Percentiles rank a stretch among this genome's conserved stretches.
phyloP scores from a whole-genome alignment of 2,888 invertebrate species.

The Prosopocoilus inquinatus region DNA sequence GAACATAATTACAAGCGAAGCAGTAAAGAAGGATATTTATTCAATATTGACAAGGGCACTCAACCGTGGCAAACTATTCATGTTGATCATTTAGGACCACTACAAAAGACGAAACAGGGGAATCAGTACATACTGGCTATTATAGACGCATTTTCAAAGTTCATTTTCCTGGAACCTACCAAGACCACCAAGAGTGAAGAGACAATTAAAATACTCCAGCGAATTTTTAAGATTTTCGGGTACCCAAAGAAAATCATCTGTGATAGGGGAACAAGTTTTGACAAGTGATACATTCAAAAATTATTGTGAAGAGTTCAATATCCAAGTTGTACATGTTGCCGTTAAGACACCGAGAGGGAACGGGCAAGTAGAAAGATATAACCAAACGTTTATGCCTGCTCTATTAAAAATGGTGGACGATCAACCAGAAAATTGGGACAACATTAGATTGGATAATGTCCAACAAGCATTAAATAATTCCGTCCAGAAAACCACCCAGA shows the following conservation, averaged over 20 bases:
- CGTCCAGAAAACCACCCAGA: conserved; percentile 24
- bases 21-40: conserved; percentile 15
- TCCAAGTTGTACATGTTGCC: conserved; percentile 27
- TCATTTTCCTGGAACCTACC: conserved; percentile 33
- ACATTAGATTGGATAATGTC: conserved; percentile 11
- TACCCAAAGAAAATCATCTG: conserved; percentile 21
- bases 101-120: neutral
- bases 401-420: neutral
- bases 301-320: conserved; percentile 40
- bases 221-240: conserved; percentile 26
- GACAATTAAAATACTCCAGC: conserved; percentile 24
- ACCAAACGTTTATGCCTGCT: neutral
- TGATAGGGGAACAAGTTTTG: conserved; percentile 37
- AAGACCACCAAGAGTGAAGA: conserved; percentile 29
- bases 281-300: too few species aligned
- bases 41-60: neutral
- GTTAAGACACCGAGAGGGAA: neutral
- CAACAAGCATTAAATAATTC: conserved; percentile 25
- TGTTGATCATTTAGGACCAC: conserved; percentile 11
- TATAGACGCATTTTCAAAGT: conserved; percentile 25
- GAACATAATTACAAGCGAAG: conserved; percentile 22
- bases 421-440: neutral
- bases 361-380: neutral
- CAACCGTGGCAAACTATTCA: conserved; percentile 3
- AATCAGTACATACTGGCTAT: neutral